These are phyloP conservation scores for Helicoverpa zea DNA, from an alignment of 1,140 invertebrate species.

Conservation along the genomic window DNA sequence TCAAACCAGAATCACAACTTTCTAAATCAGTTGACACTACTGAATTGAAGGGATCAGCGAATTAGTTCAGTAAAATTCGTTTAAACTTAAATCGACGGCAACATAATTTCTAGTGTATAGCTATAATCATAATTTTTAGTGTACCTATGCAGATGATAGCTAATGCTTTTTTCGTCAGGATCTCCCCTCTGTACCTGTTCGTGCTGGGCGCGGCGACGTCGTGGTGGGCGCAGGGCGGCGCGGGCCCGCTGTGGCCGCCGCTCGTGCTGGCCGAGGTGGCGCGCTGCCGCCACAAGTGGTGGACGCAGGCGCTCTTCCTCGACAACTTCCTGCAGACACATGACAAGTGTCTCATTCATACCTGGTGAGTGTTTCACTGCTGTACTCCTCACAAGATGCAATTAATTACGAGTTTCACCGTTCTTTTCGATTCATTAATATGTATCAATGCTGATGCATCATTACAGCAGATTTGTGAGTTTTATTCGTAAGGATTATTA, in stretches of 20 bases:
- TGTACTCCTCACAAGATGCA: background rate
- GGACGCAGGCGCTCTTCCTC: constrained; percentile 88
- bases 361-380: constrained; percentile 56
- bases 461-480: background rate
- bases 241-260: constrained; percentile 66
- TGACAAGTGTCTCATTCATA: constrained; percentile 57
- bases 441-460: too few species aligned
- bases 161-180: constrained; percentile 57
- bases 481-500: background rate
- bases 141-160: too few species aligned
- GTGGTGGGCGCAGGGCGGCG: constrained; percentile 63
- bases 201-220: constrained; percentile 67
- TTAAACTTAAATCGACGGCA: too few species aligned
- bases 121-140: too few species aligned
- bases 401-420: too few species aligned
- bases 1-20: too few species aligned
- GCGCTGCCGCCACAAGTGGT: constrained; percentile 87
- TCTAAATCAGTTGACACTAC: too few species aligned
- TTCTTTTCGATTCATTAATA: too few species aligned
- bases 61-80: too few species aligned
- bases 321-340: constrained; percentile 79
- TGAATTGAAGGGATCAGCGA: too few species aligned
- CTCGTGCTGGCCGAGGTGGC: constrained; percentile 73
- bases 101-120: too few species aligned
- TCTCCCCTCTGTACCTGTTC: constrained; percentile 68